Conservation (phyloP, 2,113 vertebrate genomes). For the Anhinga rufa region DNA sequence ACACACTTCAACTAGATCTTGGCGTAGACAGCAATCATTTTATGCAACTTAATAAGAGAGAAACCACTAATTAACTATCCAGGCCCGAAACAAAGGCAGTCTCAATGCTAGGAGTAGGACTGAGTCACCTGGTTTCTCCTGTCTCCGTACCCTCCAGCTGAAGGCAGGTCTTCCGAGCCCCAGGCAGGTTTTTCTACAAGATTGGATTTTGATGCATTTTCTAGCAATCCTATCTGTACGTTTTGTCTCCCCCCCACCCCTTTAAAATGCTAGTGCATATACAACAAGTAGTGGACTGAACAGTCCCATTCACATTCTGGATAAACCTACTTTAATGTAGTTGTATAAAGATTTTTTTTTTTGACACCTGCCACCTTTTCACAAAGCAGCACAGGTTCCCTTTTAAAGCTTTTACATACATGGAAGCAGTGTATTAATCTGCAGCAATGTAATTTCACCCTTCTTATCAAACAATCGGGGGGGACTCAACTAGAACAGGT, state of each 20-base stretch:
- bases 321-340: background rate
- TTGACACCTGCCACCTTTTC: background rate
- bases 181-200: background rate
- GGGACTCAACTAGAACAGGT: background rate
- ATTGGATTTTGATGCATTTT: background rate
- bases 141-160: background rate
- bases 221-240: background rate
- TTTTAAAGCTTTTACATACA: background rate
- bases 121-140: conserved; percentile 1
- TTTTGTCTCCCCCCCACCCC: no score
- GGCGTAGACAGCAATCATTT: background rate
- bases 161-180: background rate
- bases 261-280: background rate
- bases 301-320: background rate
- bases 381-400: background rate
- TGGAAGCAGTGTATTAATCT: background rate
- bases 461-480: background rate
- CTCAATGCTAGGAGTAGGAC: background rate
- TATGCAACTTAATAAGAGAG: background rate
- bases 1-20: background rate
- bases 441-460: background rate
- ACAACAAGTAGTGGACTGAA: background rate
- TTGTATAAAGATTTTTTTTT: background rate
- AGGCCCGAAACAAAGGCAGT: background rate
- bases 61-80: conserved; percentile 44